Percentiles rank a stretch among this genome's conserved stretches.
phyloP scores from a whole-genome alignment of 1,140 invertebrate genomes.

The Helicoverpa armigera region DNA sequence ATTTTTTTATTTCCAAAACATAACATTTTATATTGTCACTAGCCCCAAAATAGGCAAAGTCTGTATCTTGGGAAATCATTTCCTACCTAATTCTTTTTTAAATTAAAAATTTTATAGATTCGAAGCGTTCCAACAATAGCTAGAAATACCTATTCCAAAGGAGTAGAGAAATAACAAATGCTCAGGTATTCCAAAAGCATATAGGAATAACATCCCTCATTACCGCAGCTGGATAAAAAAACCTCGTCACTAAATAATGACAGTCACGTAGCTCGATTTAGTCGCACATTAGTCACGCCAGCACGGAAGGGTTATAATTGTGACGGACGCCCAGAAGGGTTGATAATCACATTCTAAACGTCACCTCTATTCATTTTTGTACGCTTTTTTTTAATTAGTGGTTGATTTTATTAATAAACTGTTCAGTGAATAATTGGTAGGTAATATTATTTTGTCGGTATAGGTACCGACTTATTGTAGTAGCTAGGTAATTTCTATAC shows the following conservation, averaged over 20 bases:
- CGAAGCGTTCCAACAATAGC: no score
- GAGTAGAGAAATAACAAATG: neutral
- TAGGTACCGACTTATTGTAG: no score
- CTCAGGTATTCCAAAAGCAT: neutral
- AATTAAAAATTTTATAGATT: no score
- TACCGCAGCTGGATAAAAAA: neutral
- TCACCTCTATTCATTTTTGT: slow-evolving; percentile 52
- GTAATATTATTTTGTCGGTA: no score
- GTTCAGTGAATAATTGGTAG: neutral
- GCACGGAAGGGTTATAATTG: slow-evolving; percentile 64
- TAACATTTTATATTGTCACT: no score
- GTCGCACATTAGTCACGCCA: slow-evolving; percentile 22
- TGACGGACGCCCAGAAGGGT: slow-evolving; percentile 74
- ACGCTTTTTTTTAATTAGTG: slow-evolving; percentile 1
- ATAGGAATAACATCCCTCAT: neutral
- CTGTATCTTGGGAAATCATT: no score
- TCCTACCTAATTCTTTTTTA: no score
- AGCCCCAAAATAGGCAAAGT: no score
- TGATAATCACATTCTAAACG: slow-evolving; percentile 70
- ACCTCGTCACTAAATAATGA: neutral
- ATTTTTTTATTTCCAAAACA: no score
- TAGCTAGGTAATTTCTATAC: no score
- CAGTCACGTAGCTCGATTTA: slow-evolving; percentile 35
- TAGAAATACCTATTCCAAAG: neutral
- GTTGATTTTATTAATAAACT: slow-evolving; percentile 6